Evolutionary conservation across 1,140 invertebrate genomes (phyloP), one percentile per base, ranked within the genome.

Genomic region (Hylaeus volcanicus): DNA sequence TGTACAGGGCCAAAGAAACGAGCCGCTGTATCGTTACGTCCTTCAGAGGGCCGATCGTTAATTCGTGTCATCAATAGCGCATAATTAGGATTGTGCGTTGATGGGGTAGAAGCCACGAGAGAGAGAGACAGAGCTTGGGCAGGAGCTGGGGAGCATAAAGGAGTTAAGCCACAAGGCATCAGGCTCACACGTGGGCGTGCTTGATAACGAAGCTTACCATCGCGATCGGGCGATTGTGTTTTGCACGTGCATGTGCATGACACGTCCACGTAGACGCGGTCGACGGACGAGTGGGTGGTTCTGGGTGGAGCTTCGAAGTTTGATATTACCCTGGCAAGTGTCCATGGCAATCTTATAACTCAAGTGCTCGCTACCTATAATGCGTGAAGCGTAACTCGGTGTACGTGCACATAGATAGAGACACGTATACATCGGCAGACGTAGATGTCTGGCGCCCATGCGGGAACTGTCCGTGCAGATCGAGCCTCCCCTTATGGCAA

Each of bases 291-390:
- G 53, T 68, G 74, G 68, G 39, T 53, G 69, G 74, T 60, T 81
- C 58, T 51, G 61, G 81, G 79, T 48, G 74, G 82, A 82, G 89
- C 86, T 85, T 89, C 86, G 87, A 90, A 88, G 88, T 90, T 91
- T 90, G 85, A 91, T 91, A 90, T 90, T 91, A 90, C 86, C 86
- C 88, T 90, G 90, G 90, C 89, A 91, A 88, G 86, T 89, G 85
- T 91, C 90, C 90, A 90, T 86, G 87, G 85, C 86, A 85, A 91
- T 90, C 88, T 89, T 90, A 91, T 91, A 89, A 90, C 87, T 90
- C 89, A 89, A 89, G 84, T 86, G 76, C 60, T 83, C 85, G 58
- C 79, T 73, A 77, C 74, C 79, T 83, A 86, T 82, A 84, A 81
- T 85, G 84, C 87, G 85, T 76, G 81, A 58, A 68, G 43, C 51